Evolutionary conservation across 1,140 invertebrate genomes (phyloP), one percentile per base, ranked within the genome.

Genomic region (Cydia splendana): DNA sequence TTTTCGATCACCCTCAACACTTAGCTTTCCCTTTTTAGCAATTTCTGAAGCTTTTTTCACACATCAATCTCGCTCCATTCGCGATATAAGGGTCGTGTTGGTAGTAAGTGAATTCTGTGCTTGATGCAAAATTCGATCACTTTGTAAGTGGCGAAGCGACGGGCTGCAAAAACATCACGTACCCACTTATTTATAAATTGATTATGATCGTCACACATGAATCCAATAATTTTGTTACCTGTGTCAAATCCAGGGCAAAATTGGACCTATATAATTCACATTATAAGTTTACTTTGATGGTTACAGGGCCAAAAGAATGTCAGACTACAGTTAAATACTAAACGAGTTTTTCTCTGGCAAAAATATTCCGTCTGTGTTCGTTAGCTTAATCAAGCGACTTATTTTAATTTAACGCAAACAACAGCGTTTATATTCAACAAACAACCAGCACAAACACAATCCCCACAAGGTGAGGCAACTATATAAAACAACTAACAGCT

Each of bases 1-100:
- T 85, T 82, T 86, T 86, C 91, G 87, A 91, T 92, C 89, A 85
- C 82, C 86, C 84, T 83, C 51, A 82, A 87, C 87, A 91, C 90
- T 92, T 89, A 91, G 89, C 82, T 81, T 88, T 85, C 89, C 89
- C 87, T 91, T 92, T 92, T 91, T 88, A 88, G 87, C 89, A 92
- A 92, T 92, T 91, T 91, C 87, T 86, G 86, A 82, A 88, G 88
- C 81, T 88, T 85, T 86, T 82, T 87, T 82, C 82, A 89, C 85
- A 90, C 88, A 91, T 88, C 90, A 91, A 89, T 92, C 88, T 87
- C 82, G 78, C 79, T 84, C 78, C 76, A 79, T 81, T 85, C 75
- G 67, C 67, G 34, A 85, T 89, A 82, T 80, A 79, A 80, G 82
- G 81, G 82, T 85, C 83, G 83, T 85, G 88, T 85, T 83, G 80